Conservation (phyloP, 1,140 invertebrate genomes). For the Caenorhabditis elegans region DNA sequence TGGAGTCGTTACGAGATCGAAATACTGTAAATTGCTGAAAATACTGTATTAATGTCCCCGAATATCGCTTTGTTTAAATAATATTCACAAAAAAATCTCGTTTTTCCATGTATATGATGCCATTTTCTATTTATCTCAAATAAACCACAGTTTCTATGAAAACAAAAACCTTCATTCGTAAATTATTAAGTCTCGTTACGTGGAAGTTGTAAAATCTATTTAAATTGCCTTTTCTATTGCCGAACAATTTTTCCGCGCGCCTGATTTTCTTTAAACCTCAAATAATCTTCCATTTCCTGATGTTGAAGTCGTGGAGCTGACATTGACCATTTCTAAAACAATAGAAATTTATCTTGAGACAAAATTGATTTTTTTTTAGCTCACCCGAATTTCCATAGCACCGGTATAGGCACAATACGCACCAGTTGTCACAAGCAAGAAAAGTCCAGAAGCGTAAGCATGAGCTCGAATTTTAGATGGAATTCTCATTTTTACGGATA, state of each 20-base stretch:
- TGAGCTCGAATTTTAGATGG: not conserved
- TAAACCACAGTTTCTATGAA: too few species aligned
- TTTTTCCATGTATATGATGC: too few species aligned
- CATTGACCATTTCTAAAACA: conserved; percentile 1
- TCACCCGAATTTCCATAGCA: not conserved
- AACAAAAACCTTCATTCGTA: too few species aligned
- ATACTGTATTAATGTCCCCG: too few species aligned
- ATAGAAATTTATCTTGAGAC: not conserved
- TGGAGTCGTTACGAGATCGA: not conserved
- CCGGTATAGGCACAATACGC: not conserved
- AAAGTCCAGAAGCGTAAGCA: not conserved
- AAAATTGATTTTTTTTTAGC: not conserved
- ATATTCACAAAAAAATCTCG: too few species aligned
- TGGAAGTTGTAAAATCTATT: too few species aligned
- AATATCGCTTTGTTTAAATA: too few species aligned
- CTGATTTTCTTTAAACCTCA: not conserved
- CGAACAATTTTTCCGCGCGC: not conserved
- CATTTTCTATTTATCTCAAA: too few species aligned
- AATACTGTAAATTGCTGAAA: too few species aligned
- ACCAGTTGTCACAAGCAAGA: not conserved
- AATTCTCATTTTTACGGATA: not conserved
- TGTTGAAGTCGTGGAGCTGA: not conserved
- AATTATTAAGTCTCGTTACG: too few species aligned
- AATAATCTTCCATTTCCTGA: conserved; percentile 8
- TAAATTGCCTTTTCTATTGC: too few species aligned